Conservation (phyloP, 2,888 invertebrate genomes). For the Pachliopta kotzebuea region DNA sequence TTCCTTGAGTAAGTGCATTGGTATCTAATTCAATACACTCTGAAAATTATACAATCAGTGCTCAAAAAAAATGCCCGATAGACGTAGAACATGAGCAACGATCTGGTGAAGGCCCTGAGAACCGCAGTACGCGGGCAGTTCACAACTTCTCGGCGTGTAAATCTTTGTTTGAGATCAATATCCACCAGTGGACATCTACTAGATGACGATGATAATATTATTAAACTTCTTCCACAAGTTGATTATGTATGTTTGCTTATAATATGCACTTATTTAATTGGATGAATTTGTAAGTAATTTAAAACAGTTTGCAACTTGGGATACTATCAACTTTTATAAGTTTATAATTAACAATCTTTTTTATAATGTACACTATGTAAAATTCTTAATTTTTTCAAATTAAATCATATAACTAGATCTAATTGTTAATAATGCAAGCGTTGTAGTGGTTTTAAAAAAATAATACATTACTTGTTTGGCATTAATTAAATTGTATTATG, state of each 20-base stretch:
- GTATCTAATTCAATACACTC: neutral
- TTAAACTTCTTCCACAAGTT: too few relatives aligned
- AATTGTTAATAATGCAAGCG: neutral
- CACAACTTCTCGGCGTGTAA: too few relatives aligned
- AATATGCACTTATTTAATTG: neutral
- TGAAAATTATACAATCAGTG: neutral
- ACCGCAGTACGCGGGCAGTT: too few relatives aligned
- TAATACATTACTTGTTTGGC: neutral
- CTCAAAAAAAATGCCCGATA: neutral
- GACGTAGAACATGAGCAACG: too few relatives aligned
- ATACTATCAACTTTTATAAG: constrained; percentile 1
- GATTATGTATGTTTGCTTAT: neutral
- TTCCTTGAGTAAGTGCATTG: neutral
- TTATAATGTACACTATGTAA: neutral
- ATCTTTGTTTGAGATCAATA: too few relatives aligned
- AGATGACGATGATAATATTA: too few relatives aligned
- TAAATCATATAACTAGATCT: too few relatives aligned
- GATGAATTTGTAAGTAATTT: neutral
- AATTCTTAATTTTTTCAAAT: too few relatives aligned
- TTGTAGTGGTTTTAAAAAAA: neutral
- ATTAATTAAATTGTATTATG: neutral
- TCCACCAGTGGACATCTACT: too few relatives aligned
- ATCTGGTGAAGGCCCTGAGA: too few relatives aligned
- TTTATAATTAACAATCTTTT: neutral
- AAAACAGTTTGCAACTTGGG: neutral